Evolutionary conservation across 2,797 vertebrate genomes (phyloP), one percentile per base, ranked within the genome.

Genomic region (Muscicapa comitata): DNA sequence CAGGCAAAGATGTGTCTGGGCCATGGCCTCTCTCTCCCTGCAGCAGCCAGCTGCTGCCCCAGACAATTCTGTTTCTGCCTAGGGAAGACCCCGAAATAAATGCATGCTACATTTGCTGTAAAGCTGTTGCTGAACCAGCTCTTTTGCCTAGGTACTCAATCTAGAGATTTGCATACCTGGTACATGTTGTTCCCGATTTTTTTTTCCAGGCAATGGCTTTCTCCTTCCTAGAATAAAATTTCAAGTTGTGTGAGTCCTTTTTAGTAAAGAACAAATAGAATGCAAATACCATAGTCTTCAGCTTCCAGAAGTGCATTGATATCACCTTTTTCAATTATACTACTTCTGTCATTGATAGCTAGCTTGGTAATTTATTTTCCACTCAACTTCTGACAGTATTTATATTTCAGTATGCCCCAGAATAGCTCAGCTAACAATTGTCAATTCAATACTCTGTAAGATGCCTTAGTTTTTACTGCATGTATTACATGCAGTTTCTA

Each of bases 101-200:
- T 5, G 29, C 11, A 6, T 5, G 58, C 55, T 29, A 24, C 10
- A 8, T 21, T 24, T 82, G 51, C 57, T 48, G 20, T 48, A 35
- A 65, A 74, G 66, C 33, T 59, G 25, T 54, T 37, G 26, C 66
- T 43, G 33, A 35, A 50, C 38, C 42, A 77, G 20, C 10, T 43
- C n/a, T 54, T 94, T 45, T 93, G 99, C 99, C 98, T 99, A 96
- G 98, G 98, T 97, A 98, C 98, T 50, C 98, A 98, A 86, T 98
- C 98, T 31, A 99, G 98, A 55, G 98, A 98, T 87, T 98, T 98
- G 93, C 98, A 98, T 54, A 99, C 95, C 97, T 99, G 98, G 96
- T 98, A 99, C 98, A 98, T 98, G 78, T 98, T 99, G 90, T 94
- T 97, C 95, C 92, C 42, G 4, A 3, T 15, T 61, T 59, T 28